A percentile compares a stretch with the other conserved stretches of the same genome.
phyloP scores from a whole-genome alignment of 2,888 invertebrate genomes.

The Drosophila neotestacea region DNA sequence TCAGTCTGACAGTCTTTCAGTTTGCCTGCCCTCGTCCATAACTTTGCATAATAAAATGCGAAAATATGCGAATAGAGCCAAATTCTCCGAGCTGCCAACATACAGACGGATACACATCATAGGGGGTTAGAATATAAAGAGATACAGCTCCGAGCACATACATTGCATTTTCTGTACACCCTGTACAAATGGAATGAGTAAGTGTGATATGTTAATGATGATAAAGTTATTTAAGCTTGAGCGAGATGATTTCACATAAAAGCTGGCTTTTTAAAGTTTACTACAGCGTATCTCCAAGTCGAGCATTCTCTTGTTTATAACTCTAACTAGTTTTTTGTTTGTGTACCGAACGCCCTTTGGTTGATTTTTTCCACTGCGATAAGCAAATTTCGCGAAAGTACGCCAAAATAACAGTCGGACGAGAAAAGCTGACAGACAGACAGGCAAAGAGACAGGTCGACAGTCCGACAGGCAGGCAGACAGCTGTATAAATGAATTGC shows the following conservation, averaged over 20 bases:
- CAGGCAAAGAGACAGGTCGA: constrained; percentile 14
- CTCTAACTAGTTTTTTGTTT: constrained; percentile 28
- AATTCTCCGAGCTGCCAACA: constrained; percentile 58
- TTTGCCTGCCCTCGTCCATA: constrained; percentile 59
- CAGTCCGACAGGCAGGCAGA: constrained; percentile 16
- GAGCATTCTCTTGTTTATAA: not conserved
- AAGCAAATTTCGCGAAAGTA: constrained; percentile 71
- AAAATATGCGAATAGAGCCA: constrained; percentile 78
- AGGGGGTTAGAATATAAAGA: constrained; percentile 35
- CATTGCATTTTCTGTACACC: constrained; percentile 35
- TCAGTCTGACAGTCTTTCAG: constrained; percentile 42
- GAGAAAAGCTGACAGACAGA: constrained; percentile 21
- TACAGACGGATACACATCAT: constrained; percentile 27
- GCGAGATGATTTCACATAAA: no score
- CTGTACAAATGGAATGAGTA: not conserved
- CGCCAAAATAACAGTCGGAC: constrained; percentile 64
- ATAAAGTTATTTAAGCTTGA: not conserved
- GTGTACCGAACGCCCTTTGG: constrained; percentile 51
- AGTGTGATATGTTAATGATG: not conserved
- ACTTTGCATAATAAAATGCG: constrained; percentile 83
- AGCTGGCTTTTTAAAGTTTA: not conserved
- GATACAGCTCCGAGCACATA: constrained; percentile 30
- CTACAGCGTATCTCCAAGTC: constrained; percentile 19
- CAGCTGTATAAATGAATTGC: constrained; percentile 80
- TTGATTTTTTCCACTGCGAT: constrained; percentile 65